Conservation (phyloP, 2,797 vertebrate species). For the Eidolon dupreanum region DNA sequence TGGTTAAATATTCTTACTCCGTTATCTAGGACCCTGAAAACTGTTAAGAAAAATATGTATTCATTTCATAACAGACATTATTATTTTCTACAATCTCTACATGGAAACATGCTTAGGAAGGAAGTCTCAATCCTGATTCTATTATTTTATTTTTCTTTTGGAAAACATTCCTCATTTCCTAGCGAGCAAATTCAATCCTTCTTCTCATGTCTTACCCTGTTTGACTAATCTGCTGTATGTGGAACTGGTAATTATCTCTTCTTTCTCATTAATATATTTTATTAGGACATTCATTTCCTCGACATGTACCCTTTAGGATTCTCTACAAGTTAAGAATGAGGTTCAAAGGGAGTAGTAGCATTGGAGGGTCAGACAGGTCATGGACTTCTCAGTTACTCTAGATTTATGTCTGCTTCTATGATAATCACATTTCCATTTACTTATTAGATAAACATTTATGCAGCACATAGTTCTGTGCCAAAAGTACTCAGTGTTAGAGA, state of each 20-base stretch:
- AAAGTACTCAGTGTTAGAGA: neutral
- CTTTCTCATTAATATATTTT: neutral
- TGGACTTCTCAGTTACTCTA: neutral
- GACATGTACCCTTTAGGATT: neutral
- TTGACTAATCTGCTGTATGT: neutral
- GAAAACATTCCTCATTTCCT: neutral
- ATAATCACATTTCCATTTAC: neutral
- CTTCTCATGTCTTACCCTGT: neutral
- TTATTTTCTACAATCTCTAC: neutral
- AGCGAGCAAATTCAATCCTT: neutral
- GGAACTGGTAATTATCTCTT: neutral
- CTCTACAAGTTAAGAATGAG: neutral
- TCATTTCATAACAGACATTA: neutral
- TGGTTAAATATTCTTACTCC: neutral
- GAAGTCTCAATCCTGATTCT: neutral
- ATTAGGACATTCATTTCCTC: neutral
- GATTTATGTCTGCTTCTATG: neutral
- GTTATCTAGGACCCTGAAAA: neutral
- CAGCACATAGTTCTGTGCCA: neutral
- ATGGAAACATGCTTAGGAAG: neutral
- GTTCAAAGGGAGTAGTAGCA: neutral
- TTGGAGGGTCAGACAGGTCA: neutral
- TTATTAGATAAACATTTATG: slow-evolving; percentile 18
- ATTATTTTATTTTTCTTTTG: slow-evolving; percentile 5
- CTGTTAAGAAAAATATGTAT: neutral